Conservation (phyloP, 2,888 invertebrate species). For the Cosmia trapezina region DNA sequence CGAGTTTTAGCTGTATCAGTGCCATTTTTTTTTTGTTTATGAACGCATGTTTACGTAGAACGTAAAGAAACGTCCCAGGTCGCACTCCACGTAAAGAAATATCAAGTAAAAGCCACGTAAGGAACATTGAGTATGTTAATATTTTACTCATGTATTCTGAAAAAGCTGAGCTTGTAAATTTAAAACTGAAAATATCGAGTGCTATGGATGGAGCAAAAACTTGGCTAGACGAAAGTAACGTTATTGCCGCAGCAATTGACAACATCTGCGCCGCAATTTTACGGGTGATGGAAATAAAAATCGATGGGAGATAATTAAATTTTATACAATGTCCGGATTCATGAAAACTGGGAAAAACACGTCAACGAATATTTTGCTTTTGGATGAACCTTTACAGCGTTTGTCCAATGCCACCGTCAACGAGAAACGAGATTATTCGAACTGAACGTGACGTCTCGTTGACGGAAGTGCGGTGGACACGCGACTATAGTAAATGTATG, state of each 20-base stretch:
- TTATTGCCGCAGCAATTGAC: constrained; percentile 36
- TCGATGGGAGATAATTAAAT: constrained; percentile 6
- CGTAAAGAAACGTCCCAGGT: not conserved
- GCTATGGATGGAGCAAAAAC: constrained; percentile 23
- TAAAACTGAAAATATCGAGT: constrained; percentile 3
- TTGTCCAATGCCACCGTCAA: too few relatives aligned
- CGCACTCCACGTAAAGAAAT: not conserved
- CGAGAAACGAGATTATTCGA: too few relatives aligned
- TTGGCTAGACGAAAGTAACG: constrained; percentile 14
- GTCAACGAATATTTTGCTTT: not conserved
- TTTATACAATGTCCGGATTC: constrained; percentile 16
- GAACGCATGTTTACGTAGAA: not conserved
- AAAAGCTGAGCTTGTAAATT: not conserved
- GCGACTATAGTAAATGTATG: too few relatives aligned
- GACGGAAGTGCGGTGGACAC: too few relatives aligned
- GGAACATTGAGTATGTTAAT: too few relatives aligned
- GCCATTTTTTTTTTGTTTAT: not conserved
- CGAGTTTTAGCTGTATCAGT: not conserved
- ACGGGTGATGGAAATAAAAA: constrained; percentile 28
- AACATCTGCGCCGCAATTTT: constrained; percentile 32
- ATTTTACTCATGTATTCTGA: not conserved
- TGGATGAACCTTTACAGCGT: not conserved
- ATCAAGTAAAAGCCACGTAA: too few relatives aligned
- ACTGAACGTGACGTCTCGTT: too few relatives aligned
- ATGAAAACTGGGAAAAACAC: not conserved